phyloP scores from a whole-genome alignment of 2,797 vertebrate species.

The Phrynocephalus vlangalii region DNA sequence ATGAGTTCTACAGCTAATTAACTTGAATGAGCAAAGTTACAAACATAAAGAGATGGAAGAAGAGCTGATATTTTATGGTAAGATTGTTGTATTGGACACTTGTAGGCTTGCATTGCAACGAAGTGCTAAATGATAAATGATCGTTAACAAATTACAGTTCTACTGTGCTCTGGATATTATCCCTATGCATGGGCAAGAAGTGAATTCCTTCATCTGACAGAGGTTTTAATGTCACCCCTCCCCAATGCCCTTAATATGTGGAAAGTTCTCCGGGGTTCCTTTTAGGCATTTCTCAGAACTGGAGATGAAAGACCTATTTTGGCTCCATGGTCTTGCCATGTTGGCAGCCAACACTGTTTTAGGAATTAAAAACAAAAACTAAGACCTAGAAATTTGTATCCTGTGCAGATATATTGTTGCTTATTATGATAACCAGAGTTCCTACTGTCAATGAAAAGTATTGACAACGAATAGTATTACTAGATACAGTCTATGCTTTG shows the following conservation, averaged over 20 bases:
- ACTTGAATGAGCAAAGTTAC: background rate
- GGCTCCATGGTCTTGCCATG: slow-evolving; percentile 2
- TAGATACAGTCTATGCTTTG: background rate
- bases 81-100: background rate
- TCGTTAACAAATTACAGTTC: background rate
- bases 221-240: background rate
- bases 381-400: background rate
- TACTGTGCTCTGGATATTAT: background rate
- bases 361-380: slow-evolving; percentile 10
- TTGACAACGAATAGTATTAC: background rate
- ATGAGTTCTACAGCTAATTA: background rate
- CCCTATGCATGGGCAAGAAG: background rate
- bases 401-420: background rate
- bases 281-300: slow-evolving; percentile 20
- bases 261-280: slow-evolving; percentile 34
- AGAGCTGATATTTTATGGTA: background rate
- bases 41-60: background rate
- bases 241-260: slow-evolving; percentile 11
- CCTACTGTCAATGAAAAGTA: background rate
- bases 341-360: slow-evolving; percentile 7
- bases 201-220: background rate
- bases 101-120: background rate
- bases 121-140: background rate
- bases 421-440: background rate
- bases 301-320: slow-evolving; percentile 20